Percentiles rank a stretch among this genome's conserved stretches.
Conservation (phyloP, 2,888 invertebrate genomes). For the Latrodectus elegans region DNA sequence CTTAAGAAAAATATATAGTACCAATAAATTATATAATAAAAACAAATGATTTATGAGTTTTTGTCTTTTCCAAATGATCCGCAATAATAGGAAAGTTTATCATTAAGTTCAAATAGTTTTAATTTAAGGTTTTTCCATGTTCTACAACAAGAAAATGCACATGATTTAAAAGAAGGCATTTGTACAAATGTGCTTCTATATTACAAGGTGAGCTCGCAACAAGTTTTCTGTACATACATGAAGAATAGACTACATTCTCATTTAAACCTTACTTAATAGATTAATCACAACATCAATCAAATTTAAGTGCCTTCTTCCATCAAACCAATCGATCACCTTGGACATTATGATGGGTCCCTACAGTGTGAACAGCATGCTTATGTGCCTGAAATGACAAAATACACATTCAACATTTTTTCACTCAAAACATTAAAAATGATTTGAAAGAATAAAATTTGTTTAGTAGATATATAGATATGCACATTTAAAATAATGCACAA, state of each 20-base stretch:
- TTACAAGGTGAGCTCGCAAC: constrained; percentile 61
- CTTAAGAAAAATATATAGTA: no score
- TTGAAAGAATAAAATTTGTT: no score
- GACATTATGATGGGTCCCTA: constrained; percentile 64
- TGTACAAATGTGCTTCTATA: constrained; percentile 68
- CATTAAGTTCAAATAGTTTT: no score
- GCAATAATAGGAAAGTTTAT: no score
- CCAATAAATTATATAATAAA: no score
- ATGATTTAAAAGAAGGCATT: constrained; percentile 49
- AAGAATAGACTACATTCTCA: constrained; percentile 52
- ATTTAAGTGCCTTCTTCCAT: constrained; percentile 23
- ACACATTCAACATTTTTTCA: background rate
- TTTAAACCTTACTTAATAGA: constrained; percentile 42
- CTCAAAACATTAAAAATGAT: no score
- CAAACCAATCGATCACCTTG: constrained; percentile 70
- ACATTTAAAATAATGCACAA: no score
- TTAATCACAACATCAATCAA: constrained; percentile 36
- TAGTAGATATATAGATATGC: no score
- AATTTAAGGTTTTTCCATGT: background rate
- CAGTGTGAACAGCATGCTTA: constrained; percentile 67
- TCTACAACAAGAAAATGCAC: constrained; percentile 26
- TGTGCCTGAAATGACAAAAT: constrained; percentile 39
- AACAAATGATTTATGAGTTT: no score
- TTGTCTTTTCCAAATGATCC: no score
- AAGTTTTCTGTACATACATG: constrained; percentile 57